Evolutionary conservation across 1,140 invertebrate species (phyloP), one percentile per base, ranked within the genome.

Genomic region (Neodiprion fabricii): DNA sequence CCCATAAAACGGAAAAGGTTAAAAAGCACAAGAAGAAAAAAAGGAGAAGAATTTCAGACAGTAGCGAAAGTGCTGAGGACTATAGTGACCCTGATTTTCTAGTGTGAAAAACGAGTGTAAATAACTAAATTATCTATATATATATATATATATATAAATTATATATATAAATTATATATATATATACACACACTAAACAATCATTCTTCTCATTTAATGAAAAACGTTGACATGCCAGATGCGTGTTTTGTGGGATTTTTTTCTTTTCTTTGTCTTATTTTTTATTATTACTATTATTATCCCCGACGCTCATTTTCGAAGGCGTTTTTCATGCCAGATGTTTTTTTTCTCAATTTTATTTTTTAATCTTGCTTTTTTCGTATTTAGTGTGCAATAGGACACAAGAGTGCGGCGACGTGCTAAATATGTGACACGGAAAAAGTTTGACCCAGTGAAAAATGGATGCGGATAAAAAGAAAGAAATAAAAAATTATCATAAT

Each of bases 41-140:
- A 82, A 91, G 92, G 82, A 90, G 89, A 90, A 89, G 87, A 89
- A 91, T 89, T 78, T 90, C 85, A 72, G 91, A 91, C 68, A 92
- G 89, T 78, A 92, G 92, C 74, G 92, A 92, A 61, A 92, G 91
- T 81, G 92, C 90, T 72, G 91, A 93, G 78, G 91, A 92, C 77
- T 92, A 88, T 79, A 93, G 92, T 87, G 93, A 94, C 86, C 93
- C 93, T 71, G 93, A 94, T 85, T 94, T 91, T 85, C 87, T 90
- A 78, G 89, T 85, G 83, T 87, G 83, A 86, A 82, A 72, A 71
- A 72, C 71, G 71, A 65, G 71, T 67, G 28, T 11, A 28, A 48
- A 48, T 72, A 50, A 72, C 67, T 61, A 53, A 53, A 71, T 21
- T 70, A 21, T 9, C 61, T 21, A 49, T 17, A 40, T 40, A 40